phyloP scores from a whole-genome alignment of 1,140 invertebrate genomes.

The Hyposmocoma kahamanoa region DNA sequence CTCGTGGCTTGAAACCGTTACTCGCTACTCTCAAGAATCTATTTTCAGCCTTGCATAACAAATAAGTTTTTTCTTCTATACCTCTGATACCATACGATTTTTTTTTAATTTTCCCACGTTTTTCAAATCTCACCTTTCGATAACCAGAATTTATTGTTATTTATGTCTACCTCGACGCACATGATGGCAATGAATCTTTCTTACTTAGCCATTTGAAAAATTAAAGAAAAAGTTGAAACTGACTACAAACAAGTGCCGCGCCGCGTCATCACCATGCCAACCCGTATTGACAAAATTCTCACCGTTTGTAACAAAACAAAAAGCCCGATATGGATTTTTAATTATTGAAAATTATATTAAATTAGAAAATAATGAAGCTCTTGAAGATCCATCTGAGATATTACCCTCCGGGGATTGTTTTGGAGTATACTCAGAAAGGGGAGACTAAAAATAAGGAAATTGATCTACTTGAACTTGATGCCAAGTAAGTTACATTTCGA shows the following conservation, averaged over 20 bases:
- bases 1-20: no score
- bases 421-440: slow-evolving; percentile 76
- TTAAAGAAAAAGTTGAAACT: no score
- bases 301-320: slow-evolving; percentile 28
- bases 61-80: no score
- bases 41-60: no score
- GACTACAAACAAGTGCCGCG: background rate
- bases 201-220: no score
- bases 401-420: slow-evolving; percentile 78
- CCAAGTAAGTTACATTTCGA: slow-evolving; percentile 59
- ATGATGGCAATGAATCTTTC: no score
- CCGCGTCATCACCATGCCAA: slow-evolving; percentile 35
- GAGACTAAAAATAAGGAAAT: slow-evolving; percentile 76
- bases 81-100: no score
- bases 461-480: slow-evolving; percentile 76
- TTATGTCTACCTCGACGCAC: no score
- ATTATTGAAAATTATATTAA: slow-evolving; percentile 8
- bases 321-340: slow-evolving; percentile 19
- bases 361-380: slow-evolving; percentile 72
- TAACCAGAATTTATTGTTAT: no score
- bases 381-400: slow-evolving; percentile 80
- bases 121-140: no score
- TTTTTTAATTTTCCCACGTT: no score
- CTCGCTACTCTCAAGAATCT: no score
- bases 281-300: slow-evolving; percentile 54